Evolutionary conservation across 2,888 invertebrate genomes (phyloP), one percentile per base, ranked within the genome.

Genomic region (Plebejus melissa): DNA sequence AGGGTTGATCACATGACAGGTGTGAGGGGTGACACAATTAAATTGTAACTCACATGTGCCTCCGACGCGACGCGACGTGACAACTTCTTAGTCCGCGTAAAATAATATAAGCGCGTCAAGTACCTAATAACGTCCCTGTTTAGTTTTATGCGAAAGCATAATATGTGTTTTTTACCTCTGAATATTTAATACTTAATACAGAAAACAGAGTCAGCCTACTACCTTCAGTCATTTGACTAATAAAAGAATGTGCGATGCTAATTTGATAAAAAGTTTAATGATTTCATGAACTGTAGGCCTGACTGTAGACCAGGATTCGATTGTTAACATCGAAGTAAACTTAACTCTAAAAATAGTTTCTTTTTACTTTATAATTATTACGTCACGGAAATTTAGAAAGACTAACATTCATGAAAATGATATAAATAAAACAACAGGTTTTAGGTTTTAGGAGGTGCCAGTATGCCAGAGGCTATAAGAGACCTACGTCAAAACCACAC

Each of bases 11-110:
- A 32, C 72, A 32, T 72, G 72, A 54, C 72, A 54, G 72, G 72
- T 54, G 50, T 32, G 46, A 50, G 72, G 71, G 50, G 72, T 54
- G 72, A 72, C 72, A 72, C 72, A 72, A 72, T 72, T 71, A 71
- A 72, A 72, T 72, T 71, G 71, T 71, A 54, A 72, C 54, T 72
- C 72, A 32, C 54, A 54, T 54, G 72, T 32, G 32, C 32, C 50
- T 46, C 32, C 7, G 72, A 50, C 72, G 72, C 32, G 72, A 50
- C 36, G 32, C 7, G 72, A 50, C 72, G 72, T 50, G 72, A 50
- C 36, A 54, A 72, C 50, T 72, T 36, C 50, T 72, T 72, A 69
- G 38, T 36, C 22, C 9, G 9, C 38, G 22, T 60, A 60, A 60
- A 22, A 22, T 22, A 22, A 22, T 22, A 60, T 60, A 60, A 60